These are phyloP conservation scores for Xiphorhynchus elegans DNA, from an alignment of 2,113 vertebrate genomes.

Conservation along the genomic window DNA sequence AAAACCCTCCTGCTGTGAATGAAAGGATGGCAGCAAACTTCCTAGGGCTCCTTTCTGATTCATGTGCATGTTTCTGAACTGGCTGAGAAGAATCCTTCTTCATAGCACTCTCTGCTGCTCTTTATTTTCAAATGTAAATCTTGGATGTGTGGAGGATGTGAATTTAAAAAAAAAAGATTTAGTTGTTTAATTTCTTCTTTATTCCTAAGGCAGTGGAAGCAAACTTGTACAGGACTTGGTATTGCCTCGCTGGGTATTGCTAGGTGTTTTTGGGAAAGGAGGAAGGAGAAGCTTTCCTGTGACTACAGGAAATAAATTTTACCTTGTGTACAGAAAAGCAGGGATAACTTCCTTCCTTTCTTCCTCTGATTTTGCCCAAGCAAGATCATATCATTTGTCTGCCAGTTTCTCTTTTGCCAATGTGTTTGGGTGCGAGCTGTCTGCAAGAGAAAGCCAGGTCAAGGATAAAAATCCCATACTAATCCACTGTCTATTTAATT, in stretches of 20 bases:
- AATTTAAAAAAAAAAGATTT: not conserved
- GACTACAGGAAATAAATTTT: not conserved
- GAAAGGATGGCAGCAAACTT: not conserved
- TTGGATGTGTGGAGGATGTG: not conserved
- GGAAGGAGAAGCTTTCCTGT: not conserved
- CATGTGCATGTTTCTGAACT: not conserved
- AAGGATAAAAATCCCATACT: constrained; percentile 63
- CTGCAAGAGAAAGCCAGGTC: constrained; percentile 51
- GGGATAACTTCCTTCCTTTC: not conserved
- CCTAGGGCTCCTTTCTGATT: not conserved
- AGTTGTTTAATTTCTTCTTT: not conserved
- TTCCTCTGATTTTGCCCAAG: not conserved
- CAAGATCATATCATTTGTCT: not conserved
- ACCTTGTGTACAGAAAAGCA: not conserved
- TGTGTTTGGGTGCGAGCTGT: constrained; percentile 29
- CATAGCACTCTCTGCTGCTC: not conserved
- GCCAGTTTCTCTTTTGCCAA: not conserved
- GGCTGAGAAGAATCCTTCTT: not conserved
- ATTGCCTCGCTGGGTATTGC: not conserved
- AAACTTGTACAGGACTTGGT: not conserved
- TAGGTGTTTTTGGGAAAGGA: not conserved
- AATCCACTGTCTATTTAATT: constrained; percentile 70
- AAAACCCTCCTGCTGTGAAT: not conserved
- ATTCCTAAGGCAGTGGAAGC: not conserved
- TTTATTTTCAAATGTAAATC: not conserved